Conservation (phyloP, 2,113 vertebrate species). For the Meriones unguiculatus region DNA sequence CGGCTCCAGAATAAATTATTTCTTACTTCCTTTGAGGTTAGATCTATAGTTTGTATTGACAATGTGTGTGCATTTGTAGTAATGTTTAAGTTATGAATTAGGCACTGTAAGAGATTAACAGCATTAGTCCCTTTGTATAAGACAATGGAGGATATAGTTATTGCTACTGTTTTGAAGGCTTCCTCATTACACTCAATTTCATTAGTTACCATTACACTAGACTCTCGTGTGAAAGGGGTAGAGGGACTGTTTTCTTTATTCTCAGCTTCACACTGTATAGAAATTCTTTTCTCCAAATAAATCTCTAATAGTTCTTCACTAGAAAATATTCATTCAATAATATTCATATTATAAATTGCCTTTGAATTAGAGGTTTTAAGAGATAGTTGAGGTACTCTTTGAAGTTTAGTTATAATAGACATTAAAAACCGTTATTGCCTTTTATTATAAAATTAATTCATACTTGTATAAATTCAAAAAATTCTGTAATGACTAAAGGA, state of each 20-base stretch:
- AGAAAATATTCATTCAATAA: constrained; percentile 21
- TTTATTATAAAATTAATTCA: constrained; percentile 55
- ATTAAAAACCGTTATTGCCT: constrained; percentile 29
- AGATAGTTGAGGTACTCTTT: constrained; percentile 14
- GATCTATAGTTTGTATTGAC: background rate
- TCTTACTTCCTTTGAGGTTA: background rate
- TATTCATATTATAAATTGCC: constrained; percentile 38
- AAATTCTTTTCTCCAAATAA: constrained; percentile 44
- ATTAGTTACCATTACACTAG: constrained; percentile 15
- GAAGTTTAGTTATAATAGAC: constrained; percentile 44
- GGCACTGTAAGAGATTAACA: background rate
- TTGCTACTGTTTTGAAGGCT: constrained; percentile 16
- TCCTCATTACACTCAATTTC: constrained; percentile 20
- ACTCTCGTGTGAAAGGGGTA: background rate
- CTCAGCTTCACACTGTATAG: background rate
- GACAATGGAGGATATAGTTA: background rate
- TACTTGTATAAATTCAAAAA: constrained; percentile 25
- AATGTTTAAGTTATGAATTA: background rate
- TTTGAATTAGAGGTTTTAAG: constrained; percentile 51
- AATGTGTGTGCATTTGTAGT: background rate
- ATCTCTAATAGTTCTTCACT: constrained; percentile 16
- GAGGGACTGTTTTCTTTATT: constrained; percentile 29
- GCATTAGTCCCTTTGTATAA: background rate
- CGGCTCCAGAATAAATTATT: background rate
- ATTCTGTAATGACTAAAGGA: constrained; percentile 1